Base-by-base conservation (phyloP, 64 coral and sea anemone species). In the Stylophora pistillata region DNA sequence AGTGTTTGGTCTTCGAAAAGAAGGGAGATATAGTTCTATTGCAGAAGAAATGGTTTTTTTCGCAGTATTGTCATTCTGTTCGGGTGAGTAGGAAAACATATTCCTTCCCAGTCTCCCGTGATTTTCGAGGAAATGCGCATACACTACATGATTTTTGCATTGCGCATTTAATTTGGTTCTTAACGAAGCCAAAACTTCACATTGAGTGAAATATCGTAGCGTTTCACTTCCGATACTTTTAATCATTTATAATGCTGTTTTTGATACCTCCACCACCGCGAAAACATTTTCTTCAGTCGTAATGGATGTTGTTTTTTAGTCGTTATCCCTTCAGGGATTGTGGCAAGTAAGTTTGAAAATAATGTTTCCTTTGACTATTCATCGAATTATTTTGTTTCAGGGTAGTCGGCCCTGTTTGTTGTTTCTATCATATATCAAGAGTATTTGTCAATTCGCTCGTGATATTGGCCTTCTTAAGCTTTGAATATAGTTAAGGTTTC, bases 101-200 rank as follows among this genome's bases (percentile, higher is more conserved):
- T 10, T 84, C 62, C 4, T 52, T 13, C 80, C 80, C 80, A 84
- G 80, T 84, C 80, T 84, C 80, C 37, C 33, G 26, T 27, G 13
- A 15, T 31, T 34, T n/a, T 84, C 15, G 41, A 33, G 80, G 80
- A 84, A 84, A 84, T 84, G 80, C 80, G 61, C 80, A 53, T 1
- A 82, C 18, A 41, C 20, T 47, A 10, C 0, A 52, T 5, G 15
- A 62, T 26, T 60, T 15, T 53, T 9, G 17, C 9, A 69, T 62
- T 84, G 80, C 80, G 80, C 80, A 84, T 54, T 68, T 1, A 21
- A 1, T 56, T 55, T 77, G 53, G 52, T 52, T 53, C n/a, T 3
- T 11, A 21, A 68, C 4, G 26, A 68, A 9, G 9, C 21, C 63
- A 9, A 66, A n/a, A 3, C 25, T 18, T 55, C 23, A 27, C 53